Base-by-base conservation (phyloP, 2,797 vertebrate species). In the Menidia menidia region DNA sequence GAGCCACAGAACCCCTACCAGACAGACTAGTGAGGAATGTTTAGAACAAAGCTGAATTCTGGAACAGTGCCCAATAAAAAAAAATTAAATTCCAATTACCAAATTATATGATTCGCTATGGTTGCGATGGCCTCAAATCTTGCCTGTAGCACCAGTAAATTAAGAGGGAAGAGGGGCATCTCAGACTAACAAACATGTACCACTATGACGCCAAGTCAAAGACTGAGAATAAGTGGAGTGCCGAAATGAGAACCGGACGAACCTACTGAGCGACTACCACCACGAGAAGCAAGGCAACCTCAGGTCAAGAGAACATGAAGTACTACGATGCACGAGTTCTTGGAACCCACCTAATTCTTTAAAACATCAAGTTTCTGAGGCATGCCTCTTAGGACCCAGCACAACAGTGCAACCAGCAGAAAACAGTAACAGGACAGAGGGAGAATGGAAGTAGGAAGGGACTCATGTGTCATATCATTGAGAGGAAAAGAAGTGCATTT, bases 401-500 rank as follows among this genome's bases (percentile, higher is more conserved):
- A 74, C n/a, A 63, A 79, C 60, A 74, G 75, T 72, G 85, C 75
- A 70, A 83, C 68, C 68, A 82, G 73, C 72, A 87, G 63, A 71
- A 71, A 71, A 84, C 71, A 80, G 77, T 74, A 81, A 87, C 75
- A 78, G 80, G 76, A 89, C 72, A 80, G 57, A 51, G 50, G 42
- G 63, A 47, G 31, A 71, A 4, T 41, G 48, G 55, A 55, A 62
- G 84, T 72, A 67, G 78, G 60, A 71, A 65, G 56, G 82, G 76
- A 65, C 56, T 87, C 86, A 71, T 77, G 77, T 70, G 89, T 88
- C 84, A 81, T 79, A 78, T 53, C 73, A 85, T 68, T 67, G 62
- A 80, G 70, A 73, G 19, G 80, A 19, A 84, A 69, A 90, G 87
- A 58, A 58, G 60, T 58, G 90, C 93, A 94, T 94, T 95, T 94